These are phyloP conservation scores for Beroe forskalii DNA, from an alignment of 37 sponge, comb jelly and placozoan genomes.

Conservation along the genomic window DNA sequence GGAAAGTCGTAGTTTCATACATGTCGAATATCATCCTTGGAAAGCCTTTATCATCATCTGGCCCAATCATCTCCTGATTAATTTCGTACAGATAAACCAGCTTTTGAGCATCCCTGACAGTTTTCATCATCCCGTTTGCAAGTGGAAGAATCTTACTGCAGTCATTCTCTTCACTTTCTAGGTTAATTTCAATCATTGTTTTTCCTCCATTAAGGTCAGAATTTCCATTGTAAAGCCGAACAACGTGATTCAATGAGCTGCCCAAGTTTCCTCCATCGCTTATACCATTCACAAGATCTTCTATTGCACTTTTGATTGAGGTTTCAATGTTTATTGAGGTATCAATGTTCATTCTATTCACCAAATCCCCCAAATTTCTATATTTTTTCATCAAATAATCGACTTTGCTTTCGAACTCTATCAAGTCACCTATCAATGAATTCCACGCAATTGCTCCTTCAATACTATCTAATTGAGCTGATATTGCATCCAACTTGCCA, in stretches of 20 bases:
- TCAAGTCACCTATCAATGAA: background rate
- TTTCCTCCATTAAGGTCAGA: background rate
- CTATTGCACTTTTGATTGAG: background rate
- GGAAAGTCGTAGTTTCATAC: background rate
- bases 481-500: background rate
- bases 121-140: background rate
- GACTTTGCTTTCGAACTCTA: background rate
- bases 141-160: constrained; percentile 9
- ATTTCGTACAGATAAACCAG: background rate
- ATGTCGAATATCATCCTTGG: background rate
- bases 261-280: background rate
- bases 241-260: background rate
- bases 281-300: background rate
- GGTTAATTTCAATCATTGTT: background rate
- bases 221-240: background rate
- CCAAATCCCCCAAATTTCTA: background rate
- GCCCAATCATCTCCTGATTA: background rate
- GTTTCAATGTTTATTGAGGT: background rate
- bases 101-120: background rate
- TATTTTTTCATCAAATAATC: background rate
- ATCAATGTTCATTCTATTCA: background rate
- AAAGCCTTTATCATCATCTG: background rate
- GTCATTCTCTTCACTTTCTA: background rate
- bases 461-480: background rate
- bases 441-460: background rate